phyloP scores from a whole-genome alignment of 2,888 invertebrate species.

The Priocnemis perturbator region DNA sequence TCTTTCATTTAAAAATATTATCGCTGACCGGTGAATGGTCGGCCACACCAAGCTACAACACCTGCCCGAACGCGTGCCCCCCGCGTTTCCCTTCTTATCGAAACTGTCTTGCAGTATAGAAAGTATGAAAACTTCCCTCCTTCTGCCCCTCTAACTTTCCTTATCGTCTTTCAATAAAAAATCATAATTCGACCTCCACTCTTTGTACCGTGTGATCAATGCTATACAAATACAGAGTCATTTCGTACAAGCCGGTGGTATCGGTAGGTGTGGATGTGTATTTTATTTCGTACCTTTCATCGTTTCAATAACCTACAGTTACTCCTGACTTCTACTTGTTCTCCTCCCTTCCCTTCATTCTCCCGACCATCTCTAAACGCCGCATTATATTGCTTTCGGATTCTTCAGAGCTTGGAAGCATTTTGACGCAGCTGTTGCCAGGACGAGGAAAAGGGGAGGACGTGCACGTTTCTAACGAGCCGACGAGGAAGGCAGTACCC shows the following conservation, averaged over 20 bases:
- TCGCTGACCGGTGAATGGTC: slow-evolving; percentile 63
- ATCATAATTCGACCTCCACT: no score
- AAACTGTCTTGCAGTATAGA: not conserved
- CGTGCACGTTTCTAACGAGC: slow-evolving; percentile 31
- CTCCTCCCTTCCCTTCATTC: slow-evolving; percentile 34
- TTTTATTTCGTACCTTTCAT: no score
- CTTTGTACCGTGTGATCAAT: no score
- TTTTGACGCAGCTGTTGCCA: slow-evolving; percentile 66
- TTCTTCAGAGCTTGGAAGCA: slow-evolving; percentile 60
- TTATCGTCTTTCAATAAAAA: no score
- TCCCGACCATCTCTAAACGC: slow-evolving; percentile 25
- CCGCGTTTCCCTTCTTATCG: slow-evolving; percentile 1
- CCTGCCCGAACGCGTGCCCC: slow-evolving; percentile 25
- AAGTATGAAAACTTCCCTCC: no score
- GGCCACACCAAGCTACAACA: slow-evolving; percentile 11
- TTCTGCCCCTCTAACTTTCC: not conserved
- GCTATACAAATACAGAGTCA: no score
- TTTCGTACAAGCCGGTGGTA: no score
- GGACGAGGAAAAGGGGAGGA: slow-evolving; percentile 16
- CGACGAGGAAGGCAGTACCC: slow-evolving; percentile 13
- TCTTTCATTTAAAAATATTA: slow-evolving; percentile 71
- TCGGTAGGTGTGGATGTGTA: no score
- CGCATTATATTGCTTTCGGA: slow-evolving; percentile 68
- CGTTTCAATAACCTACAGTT: not conserved
- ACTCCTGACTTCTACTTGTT: not conserved